A percentile compares a stretch with the other conserved stretches of the same genome.
Conservation (phyloP, 2,888 invertebrate genomes). For the Spisula solida region DNA sequence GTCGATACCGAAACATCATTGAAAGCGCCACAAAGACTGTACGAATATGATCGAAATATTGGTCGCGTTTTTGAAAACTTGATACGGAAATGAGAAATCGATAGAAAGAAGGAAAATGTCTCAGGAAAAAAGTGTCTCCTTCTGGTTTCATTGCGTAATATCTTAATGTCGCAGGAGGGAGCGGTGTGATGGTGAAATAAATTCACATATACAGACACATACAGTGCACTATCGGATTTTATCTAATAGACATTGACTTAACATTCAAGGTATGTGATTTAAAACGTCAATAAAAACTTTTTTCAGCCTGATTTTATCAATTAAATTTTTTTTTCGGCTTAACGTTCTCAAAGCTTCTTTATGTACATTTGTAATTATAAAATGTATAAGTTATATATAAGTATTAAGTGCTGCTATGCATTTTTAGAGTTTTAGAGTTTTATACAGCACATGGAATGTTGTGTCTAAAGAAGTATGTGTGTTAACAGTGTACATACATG, state of each 20-base stretch:
- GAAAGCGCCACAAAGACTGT: background rate
- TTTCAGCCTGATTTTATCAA: too few species aligned
- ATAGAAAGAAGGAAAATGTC: background rate
- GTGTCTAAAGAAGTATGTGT: too few species aligned
- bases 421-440: too few species aligned
- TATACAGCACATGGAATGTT: too few species aligned
- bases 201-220: background rate
- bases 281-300: background rate
- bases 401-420: too few species aligned
- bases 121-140: background rate
- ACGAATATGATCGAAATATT: constrained; percentile 1
- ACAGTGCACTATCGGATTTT: background rate
- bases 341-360: too few species aligned
- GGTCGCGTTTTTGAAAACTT: background rate
- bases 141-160: constrained; percentile 6
- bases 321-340: too few species aligned
- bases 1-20: background rate
- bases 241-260: background rate
- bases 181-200: background rate
- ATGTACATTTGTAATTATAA: too few species aligned
- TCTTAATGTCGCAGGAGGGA: constrained; percentile 13
- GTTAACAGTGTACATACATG: too few species aligned
- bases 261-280: background rate
- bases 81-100: constrained; percentile 15
- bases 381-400: too few species aligned